A percentile compares a stretch with the other conserved stretches of the same genome.
phyloP scores from a whole-genome alignment of 2,888 invertebrate genomes.

The Drosophila quasianomalipes region DNA sequence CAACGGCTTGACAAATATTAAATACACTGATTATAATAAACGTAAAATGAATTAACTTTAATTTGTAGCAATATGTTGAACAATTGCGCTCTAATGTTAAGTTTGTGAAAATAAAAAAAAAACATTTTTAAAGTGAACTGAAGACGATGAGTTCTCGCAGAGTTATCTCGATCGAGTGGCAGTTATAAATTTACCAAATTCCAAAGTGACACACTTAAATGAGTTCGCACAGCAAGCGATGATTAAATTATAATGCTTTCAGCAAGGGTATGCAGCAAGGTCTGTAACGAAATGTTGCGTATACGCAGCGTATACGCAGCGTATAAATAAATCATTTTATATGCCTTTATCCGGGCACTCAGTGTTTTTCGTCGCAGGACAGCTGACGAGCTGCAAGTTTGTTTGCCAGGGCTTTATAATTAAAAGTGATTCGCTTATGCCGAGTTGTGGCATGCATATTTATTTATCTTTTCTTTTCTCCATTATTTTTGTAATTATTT shows the following conservation, averaged over 20 bases:
- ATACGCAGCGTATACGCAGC: slow-evolving; percentile 51
- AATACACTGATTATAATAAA: not conserved
- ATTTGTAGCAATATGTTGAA: not conserved
- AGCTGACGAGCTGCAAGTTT: slow-evolving; percentile 16
- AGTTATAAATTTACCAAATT: not conserved
- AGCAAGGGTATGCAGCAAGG: not conserved
- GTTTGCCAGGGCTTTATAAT: slow-evolving; percentile 30
- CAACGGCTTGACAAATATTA: not conserved
- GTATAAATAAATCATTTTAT: slow-evolving; percentile 54
- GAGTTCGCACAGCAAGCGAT: not conserved
- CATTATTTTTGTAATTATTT: slow-evolving; percentile 41
- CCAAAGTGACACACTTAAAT: not conserved
- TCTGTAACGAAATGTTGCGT: slow-evolving; percentile 23
- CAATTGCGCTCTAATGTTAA: not conserved
- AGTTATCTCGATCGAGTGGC: not conserved
- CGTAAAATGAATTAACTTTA: not conserved
- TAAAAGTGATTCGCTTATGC: slow-evolving; percentile 43
- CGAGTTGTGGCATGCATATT: slow-evolving; percentile 16
- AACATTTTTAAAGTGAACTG: not conserved
- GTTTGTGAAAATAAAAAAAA: not conserved
- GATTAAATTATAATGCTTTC: slow-evolving; percentile 8
- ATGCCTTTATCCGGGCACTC: slow-evolving; percentile 24
- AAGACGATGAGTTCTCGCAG: not conserved
- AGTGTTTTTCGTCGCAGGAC: slow-evolving; percentile 6
- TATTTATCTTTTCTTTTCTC: slow-evolving; percentile 1